Evolutionary conservation across 2,797 vertebrate species (phyloP).

Genomic region (Enteromius unitaeniatus): DNA sequence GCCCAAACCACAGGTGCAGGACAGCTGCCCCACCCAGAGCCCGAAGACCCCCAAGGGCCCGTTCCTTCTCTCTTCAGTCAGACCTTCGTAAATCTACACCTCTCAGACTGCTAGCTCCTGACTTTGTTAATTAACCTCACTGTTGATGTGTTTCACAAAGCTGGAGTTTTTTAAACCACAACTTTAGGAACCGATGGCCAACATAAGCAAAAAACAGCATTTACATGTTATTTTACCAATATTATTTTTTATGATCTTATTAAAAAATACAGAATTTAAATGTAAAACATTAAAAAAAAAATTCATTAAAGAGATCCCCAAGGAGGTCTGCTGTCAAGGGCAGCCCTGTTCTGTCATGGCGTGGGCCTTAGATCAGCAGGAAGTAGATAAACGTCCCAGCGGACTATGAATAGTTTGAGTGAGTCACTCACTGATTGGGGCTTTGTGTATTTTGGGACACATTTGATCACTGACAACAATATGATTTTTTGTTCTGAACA

Average conservation of each 20-base stretch:
- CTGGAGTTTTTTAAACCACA: background rate
- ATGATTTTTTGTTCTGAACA: constrained; percentile 19
- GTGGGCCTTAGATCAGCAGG: constrained; percentile 47
- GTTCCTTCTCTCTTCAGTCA: background rate
- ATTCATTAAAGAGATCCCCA: background rate
- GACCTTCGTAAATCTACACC: constrained; percentile 49
- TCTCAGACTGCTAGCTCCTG: background rate
- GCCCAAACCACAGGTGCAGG: constrained; percentile 60
- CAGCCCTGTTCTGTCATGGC: constrained; percentile 41
- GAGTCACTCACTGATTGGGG: constrained; percentile 55
- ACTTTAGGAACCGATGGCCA: background rate
- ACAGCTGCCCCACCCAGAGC: constrained; percentile 60
- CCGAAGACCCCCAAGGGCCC: constrained; percentile 39
- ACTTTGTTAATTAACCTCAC: constrained; percentile 33
- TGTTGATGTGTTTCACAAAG: constrained; percentile 26
- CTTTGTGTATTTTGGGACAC: constrained; percentile 59
- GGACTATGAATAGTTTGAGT: constrained; percentile 56
- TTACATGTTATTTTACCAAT: background rate
- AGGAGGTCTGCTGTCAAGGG: background rate
- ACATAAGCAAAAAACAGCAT: background rate
- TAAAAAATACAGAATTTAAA: background rate
- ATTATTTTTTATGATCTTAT: background rate
- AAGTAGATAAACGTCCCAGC: constrained; percentile 61
- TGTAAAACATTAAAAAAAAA: background rate
- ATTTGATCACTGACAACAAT: constrained; percentile 43